Conservation (phyloP, 2,797 vertebrate species). For the Pipistrellus pipistrellus region DNA sequence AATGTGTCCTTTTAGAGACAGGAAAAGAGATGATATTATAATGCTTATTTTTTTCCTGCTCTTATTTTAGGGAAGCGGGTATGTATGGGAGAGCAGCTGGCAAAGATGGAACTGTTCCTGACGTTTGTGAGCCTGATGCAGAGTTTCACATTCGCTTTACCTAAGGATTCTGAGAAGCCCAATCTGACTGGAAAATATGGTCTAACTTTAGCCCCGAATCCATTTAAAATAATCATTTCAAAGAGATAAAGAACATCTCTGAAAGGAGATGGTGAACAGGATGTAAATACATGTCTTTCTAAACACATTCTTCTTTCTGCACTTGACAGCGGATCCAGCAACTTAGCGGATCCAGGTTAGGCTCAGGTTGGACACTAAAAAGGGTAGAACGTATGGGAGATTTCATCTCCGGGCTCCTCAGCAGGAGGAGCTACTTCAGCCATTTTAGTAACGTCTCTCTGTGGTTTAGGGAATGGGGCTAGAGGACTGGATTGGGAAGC, state of each 20-base stretch:
- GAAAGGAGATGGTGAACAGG: not conserved
- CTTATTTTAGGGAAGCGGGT: constrained; percentile 93
- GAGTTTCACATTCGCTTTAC: constrained; percentile 92
- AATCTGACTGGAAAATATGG: constrained; percentile 93
- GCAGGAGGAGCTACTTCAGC: not conserved
- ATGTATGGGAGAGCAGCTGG: constrained; percentile 98
- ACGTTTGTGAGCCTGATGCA: constrained; percentile 94
- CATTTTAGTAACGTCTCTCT: not conserved
- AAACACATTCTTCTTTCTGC: not conserved
- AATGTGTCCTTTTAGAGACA: not conserved
- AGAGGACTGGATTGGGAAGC: not conserved
- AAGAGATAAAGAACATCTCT: constrained; percentile 82
- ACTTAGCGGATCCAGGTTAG: not conserved
- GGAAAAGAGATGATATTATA: not conserved
- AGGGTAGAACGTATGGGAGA: not conserved
- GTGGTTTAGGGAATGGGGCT: not conserved
- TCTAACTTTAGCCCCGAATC: constrained; percentile 94
- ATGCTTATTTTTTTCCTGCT: constrained; percentile 33
- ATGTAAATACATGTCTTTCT: not conserved
- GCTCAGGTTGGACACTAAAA: not conserved
- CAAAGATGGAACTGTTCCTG: constrained; percentile 98
- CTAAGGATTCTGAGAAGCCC: constrained; percentile 90
- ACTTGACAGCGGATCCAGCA: not conserved
- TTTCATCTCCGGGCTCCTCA: not conserved
- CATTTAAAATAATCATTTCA: constrained; percentile 90